phyloP scores from a whole-genome alignment of 2,797 vertebrate species.

The Tragopan temminckii region DNA sequence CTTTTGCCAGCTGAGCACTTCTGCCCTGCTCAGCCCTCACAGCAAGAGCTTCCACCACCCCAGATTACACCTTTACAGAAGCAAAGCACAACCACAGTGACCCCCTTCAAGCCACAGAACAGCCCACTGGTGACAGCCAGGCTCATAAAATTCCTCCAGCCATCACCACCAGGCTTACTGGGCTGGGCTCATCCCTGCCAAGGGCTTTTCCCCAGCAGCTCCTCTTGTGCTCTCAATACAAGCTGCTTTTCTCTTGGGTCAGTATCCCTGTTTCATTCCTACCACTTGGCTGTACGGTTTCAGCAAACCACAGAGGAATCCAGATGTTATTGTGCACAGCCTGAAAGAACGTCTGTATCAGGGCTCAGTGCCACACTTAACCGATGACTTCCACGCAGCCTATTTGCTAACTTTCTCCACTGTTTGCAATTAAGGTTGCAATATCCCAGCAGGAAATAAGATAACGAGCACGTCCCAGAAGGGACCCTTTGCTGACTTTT shows the following conservation, averaged over 20 bases:
- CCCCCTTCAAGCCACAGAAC: not conserved
- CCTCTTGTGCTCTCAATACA: not conserved
- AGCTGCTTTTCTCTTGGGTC: not conserved
- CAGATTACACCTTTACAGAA: not conserved
- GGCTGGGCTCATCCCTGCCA: not conserved
- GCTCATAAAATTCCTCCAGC: not conserved
- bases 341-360: rapidly evolving
- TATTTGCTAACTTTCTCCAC: not conserved
- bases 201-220: not conserved
- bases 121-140: not conserved
- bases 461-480: not conserved
- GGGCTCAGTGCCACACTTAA: not conserved
- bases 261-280: not conserved
- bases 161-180: not conserved
- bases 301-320: not conserved
- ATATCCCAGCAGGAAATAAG: not conserved
- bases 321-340: rapidly evolving
- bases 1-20: not conserved
- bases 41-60: not conserved
- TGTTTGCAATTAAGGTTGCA: not conserved
- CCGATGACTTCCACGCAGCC: not conserved
- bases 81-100: not conserved
- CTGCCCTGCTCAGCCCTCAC: not conserved
- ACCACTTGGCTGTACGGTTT: not conserved
- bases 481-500: not conserved